These are phyloP conservation scores for Styela plicata DNA, from an alignment of 23 tunicate species.

Conservation along the genomic window DNA sequence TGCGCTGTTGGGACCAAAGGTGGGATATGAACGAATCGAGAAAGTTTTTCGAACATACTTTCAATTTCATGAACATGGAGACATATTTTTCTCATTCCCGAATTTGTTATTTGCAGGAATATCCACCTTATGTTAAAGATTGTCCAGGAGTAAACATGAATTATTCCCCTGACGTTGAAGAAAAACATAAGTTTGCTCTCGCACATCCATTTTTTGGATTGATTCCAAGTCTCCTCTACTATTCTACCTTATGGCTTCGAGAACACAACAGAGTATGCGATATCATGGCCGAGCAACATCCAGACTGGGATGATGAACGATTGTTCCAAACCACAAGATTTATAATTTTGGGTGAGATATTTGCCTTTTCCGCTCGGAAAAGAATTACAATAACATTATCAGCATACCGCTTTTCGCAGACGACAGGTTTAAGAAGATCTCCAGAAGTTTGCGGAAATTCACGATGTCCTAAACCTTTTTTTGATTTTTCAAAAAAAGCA, in stretches of 20 bases:
- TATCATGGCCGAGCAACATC: constrained; percentile 24
- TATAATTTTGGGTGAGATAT: constrained; percentile 34
- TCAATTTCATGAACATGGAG: no score
- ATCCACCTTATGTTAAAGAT: constrained; percentile 11
- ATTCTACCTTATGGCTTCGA: constrained; percentile 36
- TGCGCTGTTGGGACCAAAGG: no score
- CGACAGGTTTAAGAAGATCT: no score
- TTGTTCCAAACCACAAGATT: constrained; percentile 45
- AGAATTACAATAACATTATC: no score
- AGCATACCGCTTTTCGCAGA: no score
- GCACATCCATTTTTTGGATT: constrained; percentile 40
- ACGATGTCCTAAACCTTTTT: no score
- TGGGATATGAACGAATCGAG: no score
- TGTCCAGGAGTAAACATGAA: constrained; percentile 25
- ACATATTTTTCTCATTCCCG: no score
- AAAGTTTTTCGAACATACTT: no score
- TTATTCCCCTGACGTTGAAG: not conserved
- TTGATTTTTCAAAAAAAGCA: no score
- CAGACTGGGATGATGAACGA: constrained; percentile 56
- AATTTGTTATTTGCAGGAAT: constrained; percentile 39
- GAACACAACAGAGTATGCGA: constrained; percentile 68
- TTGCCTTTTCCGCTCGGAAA: no score
- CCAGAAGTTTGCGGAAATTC: no score
- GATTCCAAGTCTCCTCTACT: constrained; percentile 36
- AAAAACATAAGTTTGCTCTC: constrained; percentile 25